Conservation (phyloP, 2,113 vertebrate species). For the Procavia capensis region DNA sequence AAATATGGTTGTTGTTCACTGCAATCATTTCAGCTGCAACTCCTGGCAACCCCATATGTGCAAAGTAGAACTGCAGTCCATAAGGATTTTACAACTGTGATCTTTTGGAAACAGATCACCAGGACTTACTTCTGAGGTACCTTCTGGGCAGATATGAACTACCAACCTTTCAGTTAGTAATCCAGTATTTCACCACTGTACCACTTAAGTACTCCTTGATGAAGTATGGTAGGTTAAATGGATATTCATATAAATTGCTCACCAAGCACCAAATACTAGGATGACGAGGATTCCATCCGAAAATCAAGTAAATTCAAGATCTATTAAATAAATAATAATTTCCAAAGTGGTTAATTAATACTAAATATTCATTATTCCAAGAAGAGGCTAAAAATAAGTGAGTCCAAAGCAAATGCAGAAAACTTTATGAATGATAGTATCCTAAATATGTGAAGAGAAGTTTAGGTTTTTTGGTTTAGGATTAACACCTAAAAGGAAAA, state of each 20-base stretch:
- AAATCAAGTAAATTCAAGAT: background rate
- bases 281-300: background rate
- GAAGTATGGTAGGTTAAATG: too few relatives aligned
- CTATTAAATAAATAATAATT: background rate
- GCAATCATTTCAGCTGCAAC: background rate
- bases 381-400: conserved; percentile 26
- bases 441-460: background rate
- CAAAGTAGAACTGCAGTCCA: background rate
- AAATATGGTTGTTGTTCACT: background rate
- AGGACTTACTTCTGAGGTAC: background rate
- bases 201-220: background rate
- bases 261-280: background rate
- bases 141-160: background rate
- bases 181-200: background rate
- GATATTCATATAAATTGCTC: background rate
- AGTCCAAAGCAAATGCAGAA: background rate
- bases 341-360: background rate
- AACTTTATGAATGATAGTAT: background rate
- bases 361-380: background rate
- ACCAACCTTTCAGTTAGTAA: background rate
- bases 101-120: background rate
- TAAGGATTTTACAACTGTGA: background rate
- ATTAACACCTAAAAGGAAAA: background rate
- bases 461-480: background rate
- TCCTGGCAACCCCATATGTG: background rate